Base-by-base conservation (phyloP, 2,113 vertebrate species). In the Garra rufa region DNA sequence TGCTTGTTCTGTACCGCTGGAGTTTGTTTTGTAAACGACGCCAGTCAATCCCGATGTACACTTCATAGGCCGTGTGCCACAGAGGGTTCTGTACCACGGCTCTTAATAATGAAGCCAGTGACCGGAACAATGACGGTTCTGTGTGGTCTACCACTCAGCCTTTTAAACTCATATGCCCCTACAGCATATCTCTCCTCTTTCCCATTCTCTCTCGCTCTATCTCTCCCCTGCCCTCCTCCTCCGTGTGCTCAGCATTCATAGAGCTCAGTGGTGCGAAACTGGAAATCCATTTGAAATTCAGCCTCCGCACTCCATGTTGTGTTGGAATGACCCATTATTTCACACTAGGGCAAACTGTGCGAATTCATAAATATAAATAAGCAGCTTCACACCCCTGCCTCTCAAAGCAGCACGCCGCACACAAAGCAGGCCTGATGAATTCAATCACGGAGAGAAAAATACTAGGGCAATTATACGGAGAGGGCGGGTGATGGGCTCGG, bases 351-450 rank as follows among this genome's bases (percentile, higher is more conserved):
- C 90, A 89, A 94, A 90, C 86, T 84, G 91, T 85, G 89, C 89
- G 89, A 94, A 93, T 93, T 92, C 91, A 93, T 92, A 95, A 88
- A 91, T 92, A 94, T 89, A 92, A 95, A 94, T 90, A 93, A 92
- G 92, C 92, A 89, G 85, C 87, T 93, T 88, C 81, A 91, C 87
- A 91, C 28, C 87, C 63, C 69, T 76, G 81, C 34, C 89, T 90
- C 92, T 92, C 87, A 92, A 88, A 94, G 92, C 65, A 86, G 77
- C 57, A 77, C 59, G 14, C 67, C 82, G 28, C 78, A 82, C 86
- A 89, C 88, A 89, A 91, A 90, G 78, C 34, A 89, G 76, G 81
- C 81, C 79, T 87, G 88, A 87, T 87, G 77, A 89, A 89, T 87
- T 89, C 86, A 87, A 87, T 87, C 81, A 85, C 44, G 5, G 70